These are phyloP conservation scores for human DNA, from an alignment of 2,113 vertebrate genomes.

Conservation along the genomic window DNA sequence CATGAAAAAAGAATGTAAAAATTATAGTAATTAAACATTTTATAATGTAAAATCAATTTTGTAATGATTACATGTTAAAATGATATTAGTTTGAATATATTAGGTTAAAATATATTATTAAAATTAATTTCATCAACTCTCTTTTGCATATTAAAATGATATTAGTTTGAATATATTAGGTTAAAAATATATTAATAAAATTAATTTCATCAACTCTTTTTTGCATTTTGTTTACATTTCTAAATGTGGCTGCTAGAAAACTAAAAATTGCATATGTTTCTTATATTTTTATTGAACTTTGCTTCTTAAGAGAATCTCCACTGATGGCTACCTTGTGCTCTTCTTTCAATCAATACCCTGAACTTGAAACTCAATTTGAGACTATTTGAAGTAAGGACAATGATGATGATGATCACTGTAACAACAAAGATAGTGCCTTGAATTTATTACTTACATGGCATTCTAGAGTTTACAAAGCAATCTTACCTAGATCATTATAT, in stretches of 20 bases:
- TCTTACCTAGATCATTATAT: not conserved
- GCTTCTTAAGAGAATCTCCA: not conserved
- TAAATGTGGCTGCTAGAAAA: not conserved
- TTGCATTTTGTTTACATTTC: not conserved
- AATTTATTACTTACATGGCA: not conserved
- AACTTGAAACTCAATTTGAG: not conserved
- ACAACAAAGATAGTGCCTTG: not conserved
- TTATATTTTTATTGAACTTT: not conserved
- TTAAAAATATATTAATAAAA: not conserved
- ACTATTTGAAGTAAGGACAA: not conserved
- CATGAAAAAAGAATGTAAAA: not conserved
- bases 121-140: not conserved
- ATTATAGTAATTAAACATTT: not conserved
- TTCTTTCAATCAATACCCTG: not conserved
- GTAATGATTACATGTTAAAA: not conserved
- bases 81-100: not conserved
- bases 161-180: not conserved
- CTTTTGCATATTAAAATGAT: not conserved
- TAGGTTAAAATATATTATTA: not conserved
- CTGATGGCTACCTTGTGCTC: accelerated
- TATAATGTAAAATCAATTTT: not conserved
- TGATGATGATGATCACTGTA: not conserved
- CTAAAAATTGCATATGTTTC: not conserved
- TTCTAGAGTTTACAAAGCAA: not conserved
- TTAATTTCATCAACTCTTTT: not conserved